Evolutionary conservation across 1,140 invertebrate genomes (phyloP).

Genomic region (Musca domestica): DNA sequence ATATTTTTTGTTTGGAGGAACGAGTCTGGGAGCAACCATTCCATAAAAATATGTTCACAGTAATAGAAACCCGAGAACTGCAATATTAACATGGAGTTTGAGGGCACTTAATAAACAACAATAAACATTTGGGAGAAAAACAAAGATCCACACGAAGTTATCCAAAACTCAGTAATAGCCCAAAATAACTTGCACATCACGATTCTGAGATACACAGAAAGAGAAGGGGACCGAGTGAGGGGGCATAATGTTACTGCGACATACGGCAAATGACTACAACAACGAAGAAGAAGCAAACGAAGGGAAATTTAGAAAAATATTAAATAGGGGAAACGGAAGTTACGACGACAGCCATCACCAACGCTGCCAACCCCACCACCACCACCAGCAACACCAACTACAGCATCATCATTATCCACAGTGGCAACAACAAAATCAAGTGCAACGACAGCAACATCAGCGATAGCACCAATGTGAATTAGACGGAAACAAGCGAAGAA

Average conservation of each 20-base stretch:
- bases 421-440: background rate
- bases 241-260: constrained; percentile 11
- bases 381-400: too few species aligned
- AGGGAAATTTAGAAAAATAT: constrained; percentile 7
- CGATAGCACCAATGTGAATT: constrained; percentile 5
- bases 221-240: background rate
- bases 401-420: too few species aligned
- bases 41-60: too few species aligned
- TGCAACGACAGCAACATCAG: constrained; percentile 7
- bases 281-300: constrained; percentile 4
- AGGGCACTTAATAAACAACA: constrained; percentile 7
- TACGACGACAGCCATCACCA: too few species aligned
- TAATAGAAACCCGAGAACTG: too few species aligned
- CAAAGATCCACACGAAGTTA: background rate
- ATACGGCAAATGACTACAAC: background rate
- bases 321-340: background rate
- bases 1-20: too few species aligned
- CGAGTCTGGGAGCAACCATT: too few species aligned
- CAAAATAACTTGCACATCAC: too few species aligned
- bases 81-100: constrained; percentile 4
- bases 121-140: constrained; percentile 3
- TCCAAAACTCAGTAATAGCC: background rate
- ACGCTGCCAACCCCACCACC: too few species aligned
- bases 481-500: background rate
- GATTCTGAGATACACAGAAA: background rate